Evolutionary conservation across 2,888 invertebrate genomes (phyloP).

Genomic region (Stictocephala bisonia): DNA sequence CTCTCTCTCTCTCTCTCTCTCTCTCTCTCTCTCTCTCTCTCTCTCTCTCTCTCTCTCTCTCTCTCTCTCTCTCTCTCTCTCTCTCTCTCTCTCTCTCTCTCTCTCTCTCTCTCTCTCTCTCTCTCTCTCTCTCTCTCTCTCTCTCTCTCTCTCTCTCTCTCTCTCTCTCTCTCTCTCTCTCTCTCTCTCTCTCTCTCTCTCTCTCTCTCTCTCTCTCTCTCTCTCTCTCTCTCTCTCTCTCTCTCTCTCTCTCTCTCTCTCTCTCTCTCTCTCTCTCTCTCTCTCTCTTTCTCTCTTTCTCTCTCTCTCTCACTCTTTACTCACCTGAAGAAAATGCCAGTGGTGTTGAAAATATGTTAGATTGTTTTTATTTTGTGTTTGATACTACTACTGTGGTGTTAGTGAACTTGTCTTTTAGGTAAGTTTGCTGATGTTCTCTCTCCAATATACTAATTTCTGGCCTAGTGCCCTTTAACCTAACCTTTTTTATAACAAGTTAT

Average conservation of each 20-base stretch:
- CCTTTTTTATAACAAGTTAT: too few relatives aligned
- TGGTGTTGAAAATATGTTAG: too few relatives aligned
- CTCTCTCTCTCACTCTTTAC: background rate
- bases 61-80: background rate
- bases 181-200: conserved; percentile 18
- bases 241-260: conserved; percentile 18
- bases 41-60: background rate
- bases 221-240: background rate
- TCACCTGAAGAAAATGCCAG: too few relatives aligned
- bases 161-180: conserved; percentile 17
- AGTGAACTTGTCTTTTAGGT: too few relatives aligned
- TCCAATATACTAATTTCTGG: too few relatives aligned
- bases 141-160: background rate
- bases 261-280: conserved; percentile 26
- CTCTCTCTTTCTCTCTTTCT: conserved; percentile 4
- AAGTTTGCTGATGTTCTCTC: too few relatives aligned
- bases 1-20: background rate
- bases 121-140: background rate
- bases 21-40: background rate
- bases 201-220: conserved; percentile 17
- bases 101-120: background rate
- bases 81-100: background rate
- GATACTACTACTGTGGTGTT: too few relatives aligned
- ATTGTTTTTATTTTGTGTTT: too few relatives aligned
- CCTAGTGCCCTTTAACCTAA: too few relatives aligned